Evolutionary conservation across 2,113 vertebrate species (phyloP).

Genomic region (Chaenocephalus aceratus): DNA sequence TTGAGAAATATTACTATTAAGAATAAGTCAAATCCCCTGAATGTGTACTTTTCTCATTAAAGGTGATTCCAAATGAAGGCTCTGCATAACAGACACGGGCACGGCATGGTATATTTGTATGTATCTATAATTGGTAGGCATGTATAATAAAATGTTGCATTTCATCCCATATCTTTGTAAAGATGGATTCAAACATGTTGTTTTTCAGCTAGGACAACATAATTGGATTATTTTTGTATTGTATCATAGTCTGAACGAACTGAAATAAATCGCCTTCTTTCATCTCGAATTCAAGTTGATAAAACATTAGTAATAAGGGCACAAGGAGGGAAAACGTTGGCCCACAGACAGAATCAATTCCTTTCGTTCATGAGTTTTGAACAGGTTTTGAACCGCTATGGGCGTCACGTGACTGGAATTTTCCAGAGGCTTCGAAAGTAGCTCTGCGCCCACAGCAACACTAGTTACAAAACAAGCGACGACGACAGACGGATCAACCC

Average conservation of each 20-base stretch:
- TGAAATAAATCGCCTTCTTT: background rate
- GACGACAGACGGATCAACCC: rapidly evolving
- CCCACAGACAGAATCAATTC: too few species aligned
- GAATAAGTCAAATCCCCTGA: too few species aligned
- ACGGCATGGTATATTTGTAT: background rate
- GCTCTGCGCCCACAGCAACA: rapidly evolving
- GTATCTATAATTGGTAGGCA: too few species aligned
- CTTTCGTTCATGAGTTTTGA: background rate
- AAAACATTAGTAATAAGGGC: background rate
- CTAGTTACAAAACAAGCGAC: background rate
- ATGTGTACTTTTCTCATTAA: too few species aligned
- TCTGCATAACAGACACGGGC: background rate
- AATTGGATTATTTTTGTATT: background rate
- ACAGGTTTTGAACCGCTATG: background rate
- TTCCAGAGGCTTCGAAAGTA: conserved; percentile 13
- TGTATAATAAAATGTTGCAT: too few species aligned
- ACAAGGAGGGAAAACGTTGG: background rate
- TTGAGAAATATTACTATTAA: too few species aligned
- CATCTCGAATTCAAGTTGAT: too few species aligned
- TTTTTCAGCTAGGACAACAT: background rate
- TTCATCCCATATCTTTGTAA: background rate
- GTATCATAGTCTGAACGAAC: background rate
- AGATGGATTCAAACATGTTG: background rate
- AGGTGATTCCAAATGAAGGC: too few species aligned
- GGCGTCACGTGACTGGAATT: conserved; percentile 49